Evolutionary conservation across 1,140 invertebrate genomes (phyloP), one percentile per base, ranked within the genome.

Genomic region (Caenorhabditis latens): DNA sequence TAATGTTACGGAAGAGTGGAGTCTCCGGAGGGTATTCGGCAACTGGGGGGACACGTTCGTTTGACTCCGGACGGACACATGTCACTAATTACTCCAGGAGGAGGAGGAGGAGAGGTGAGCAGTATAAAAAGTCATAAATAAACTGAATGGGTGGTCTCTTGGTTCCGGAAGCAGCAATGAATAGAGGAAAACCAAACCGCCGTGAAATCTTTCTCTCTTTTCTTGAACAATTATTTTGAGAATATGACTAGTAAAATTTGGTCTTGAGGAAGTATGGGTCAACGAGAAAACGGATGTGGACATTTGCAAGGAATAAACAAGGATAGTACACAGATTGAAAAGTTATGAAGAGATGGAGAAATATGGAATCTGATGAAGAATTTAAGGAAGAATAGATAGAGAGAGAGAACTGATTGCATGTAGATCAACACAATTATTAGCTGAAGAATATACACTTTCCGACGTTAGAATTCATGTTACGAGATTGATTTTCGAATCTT

Each of bases 121-220:
- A 53, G 50, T 65, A 65, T 65, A 65, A 65, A 58, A 75, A 75
- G 67, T 75, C 67, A 75, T 43, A 21, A 75, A 75, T 75, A 75
- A 46, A 75, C 13, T 4, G 5, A n/a, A 42, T 9, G 32, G 63
- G 24, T 67, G 63, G 63, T 32, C 32, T 9, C 11, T 67, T 16
- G 13, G 13, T 53, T 53, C 63, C 67, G 67, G 67, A 75, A 46
- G 19, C 16, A 8, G 43, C n/a, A 21, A 16, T 40, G 43, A 75
- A 75, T 42, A 75, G 46, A 46, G 16, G 67, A 75, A 19, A 48
- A 75, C 16, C 43, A 48, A 75, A 53, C 9, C 16, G 16, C 67
- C 63, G 63, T 67, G 63, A 67, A 67, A 67, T 67, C 63, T 61
- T n/a, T 61, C 21, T 61, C n/a, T 58, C n/a, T 21, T 58, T 61